Evolutionary conservation across 2,797 vertebrate species (phyloP), one percentile per base, ranked within the genome.

Genomic region (Capromys pilorides): DNA sequence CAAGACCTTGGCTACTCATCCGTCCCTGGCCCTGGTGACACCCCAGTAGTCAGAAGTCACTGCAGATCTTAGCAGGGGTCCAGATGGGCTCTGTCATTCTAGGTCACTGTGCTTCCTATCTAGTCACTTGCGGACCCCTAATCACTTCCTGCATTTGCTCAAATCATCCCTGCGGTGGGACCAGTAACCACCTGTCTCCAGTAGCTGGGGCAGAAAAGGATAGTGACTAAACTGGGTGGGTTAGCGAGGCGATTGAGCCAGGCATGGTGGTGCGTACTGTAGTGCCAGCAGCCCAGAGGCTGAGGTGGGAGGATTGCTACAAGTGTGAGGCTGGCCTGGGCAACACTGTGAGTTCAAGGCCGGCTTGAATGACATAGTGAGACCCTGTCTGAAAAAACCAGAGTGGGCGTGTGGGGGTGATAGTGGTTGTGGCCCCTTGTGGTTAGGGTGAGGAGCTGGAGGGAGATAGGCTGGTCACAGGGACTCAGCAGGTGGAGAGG

Each of bases 131-230:
- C 14, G 12, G 49, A 83, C 41, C 80, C 69, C 77, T 21, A 33
- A 8, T 61, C 64, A 22, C 5, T 31, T 12, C 26, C 21, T 13
- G 28, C 59, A 33, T 78, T 19, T 6, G n/a, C 24, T 91, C 19
- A 33, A 67, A 41, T 77, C 2, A 64, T 8, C 61, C 75, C 11
- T 1, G 11, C 19, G 4, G 7, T 49, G 31, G 71, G 26, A 26
- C 51, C 10, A 10, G 59, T 13, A 36, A 59, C 57, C 8, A 26
- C 54, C 9, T 28, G 39, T 22, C 16, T 33, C 83, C 12, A 33
- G 67, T 39, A 39, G 54, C 64, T 91, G 84, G 88, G 75, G 66
- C 69, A 88, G 85, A 83, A 49, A 86, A 59, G 33, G 57, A 22
- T 2, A 62, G 64, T 39, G 12, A 54, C 61, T 28, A 77, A 31